Evolutionary conservation across 2,888 invertebrate genomes (phyloP).

Genomic region (Perizoma affinitatum): DNA sequence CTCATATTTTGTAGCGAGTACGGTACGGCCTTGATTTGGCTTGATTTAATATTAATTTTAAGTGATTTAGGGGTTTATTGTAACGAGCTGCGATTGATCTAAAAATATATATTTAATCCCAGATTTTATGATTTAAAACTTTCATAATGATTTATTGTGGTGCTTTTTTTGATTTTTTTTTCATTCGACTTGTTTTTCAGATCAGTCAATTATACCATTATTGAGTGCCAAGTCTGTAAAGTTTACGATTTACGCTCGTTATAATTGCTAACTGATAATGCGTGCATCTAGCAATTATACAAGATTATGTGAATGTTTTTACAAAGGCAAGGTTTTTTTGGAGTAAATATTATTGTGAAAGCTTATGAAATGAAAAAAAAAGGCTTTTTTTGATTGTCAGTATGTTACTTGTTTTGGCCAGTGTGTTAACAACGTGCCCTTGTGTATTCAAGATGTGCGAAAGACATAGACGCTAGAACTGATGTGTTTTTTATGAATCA

Average conservation of each 20-base stretch:
- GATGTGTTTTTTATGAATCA: constrained; percentile 20
- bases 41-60: constrained; percentile 12
- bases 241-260: neutral
- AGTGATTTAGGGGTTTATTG: neutral
- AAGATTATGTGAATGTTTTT: constrained; percentile 3
- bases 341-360: constrained; percentile 1
- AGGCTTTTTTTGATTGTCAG: neutral
- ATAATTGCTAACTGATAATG: constrained; percentile 11
- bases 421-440: too few species aligned
- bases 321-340: neutral
- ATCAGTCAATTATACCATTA: too few species aligned
- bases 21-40: constrained; percentile 49
- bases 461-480: constrained; percentile 21
- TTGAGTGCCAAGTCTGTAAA: neutral
- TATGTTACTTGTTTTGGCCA: too few species aligned
- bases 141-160: too few species aligned
- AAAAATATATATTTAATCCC: too few species aligned
- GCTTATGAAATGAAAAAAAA: neutral
- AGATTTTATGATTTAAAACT: too few species aligned
- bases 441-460: constrained; percentile 5
- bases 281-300: constrained; percentile 5
- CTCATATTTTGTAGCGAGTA: constrained; percentile 76
- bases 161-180: too few species aligned
- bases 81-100: neutral
- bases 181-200: too few species aligned